Conservation (phyloP, 2,113 vertebrate species). For the Limanda limanda region DNA sequence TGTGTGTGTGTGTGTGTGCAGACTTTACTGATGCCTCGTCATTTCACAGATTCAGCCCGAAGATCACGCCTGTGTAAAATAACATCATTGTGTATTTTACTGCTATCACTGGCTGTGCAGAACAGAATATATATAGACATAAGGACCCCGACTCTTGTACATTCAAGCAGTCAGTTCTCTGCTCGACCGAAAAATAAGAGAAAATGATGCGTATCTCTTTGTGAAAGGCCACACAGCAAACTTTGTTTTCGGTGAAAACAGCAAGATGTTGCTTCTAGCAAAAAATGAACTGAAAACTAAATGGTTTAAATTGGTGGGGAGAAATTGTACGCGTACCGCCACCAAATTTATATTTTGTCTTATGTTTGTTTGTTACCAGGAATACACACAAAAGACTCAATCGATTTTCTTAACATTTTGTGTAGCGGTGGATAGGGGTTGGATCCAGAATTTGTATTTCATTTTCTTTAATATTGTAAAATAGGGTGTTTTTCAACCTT, state of each 20-base stretch:
- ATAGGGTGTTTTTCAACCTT: too few relatives aligned
- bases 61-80: slow-evolving; percentile 37
- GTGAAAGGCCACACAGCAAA: not conserved
- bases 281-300: not conserved
- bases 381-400: too few relatives aligned
- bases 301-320: too few relatives aligned
- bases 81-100: slow-evolving; percentile 42
- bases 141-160: not conserved
- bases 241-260: slow-evolving; percentile 9
- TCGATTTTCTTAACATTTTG: too few relatives aligned
- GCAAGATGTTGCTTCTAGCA: not conserved
- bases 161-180: not conserved
- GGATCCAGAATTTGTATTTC: too few relatives aligned
- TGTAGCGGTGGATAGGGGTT: too few relatives aligned
- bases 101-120: slow-evolving; percentile 3
- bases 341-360: too few relatives aligned
- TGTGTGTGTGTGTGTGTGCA: slow-evolving; percentile 5
- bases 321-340: too few relatives aligned
- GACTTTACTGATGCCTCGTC: slow-evolving; percentile 21
- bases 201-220: slow-evolving; percentile 2
- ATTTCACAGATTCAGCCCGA: slow-evolving; percentile 39
- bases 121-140: slow-evolving; percentile 7
- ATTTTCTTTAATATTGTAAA: too few relatives aligned
- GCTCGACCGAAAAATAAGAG: not conserved
- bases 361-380: too few relatives aligned